These are phyloP conservation scores for Eucera pruinosa DNA, from an alignment of 2,888 invertebrate genomes.

Conservation along the genomic window DNA sequence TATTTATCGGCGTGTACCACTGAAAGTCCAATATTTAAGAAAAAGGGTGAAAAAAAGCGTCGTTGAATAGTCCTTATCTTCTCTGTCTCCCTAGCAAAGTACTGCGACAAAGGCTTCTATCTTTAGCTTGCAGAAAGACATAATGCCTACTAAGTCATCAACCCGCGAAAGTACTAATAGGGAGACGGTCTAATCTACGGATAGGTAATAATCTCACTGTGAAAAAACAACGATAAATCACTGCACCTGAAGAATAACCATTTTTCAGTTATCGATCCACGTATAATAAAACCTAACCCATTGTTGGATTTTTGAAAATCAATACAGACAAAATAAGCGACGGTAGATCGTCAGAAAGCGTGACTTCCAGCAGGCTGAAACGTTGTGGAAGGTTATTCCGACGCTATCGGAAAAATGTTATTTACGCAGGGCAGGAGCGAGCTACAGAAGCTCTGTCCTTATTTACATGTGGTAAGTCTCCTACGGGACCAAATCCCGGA, in stretches of 20 bases:
- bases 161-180: slow-evolving; percentile 33
- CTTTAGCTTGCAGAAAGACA: slow-evolving; percentile 12
- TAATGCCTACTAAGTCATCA: slow-evolving; percentile 37
- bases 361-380: slow-evolving; percentile 54
- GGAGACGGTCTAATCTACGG: slow-evolving; percentile 20
- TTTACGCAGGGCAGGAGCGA: slow-evolving; percentile 80
- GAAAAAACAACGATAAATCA: slow-evolving; percentile 5
- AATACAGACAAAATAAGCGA: slow-evolving; percentile 34
- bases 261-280: neutral
- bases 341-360: slow-evolving; percentile 55
- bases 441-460: slow-evolving; percentile 82
- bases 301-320: neutral
- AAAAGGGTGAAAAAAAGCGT: slow-evolving; percentile 15
- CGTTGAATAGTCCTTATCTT: slow-evolving; percentile 38
- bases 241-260: neutral
- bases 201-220: slow-evolving; percentile 33
- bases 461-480: slow-evolving; percentile 85
- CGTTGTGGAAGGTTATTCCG: slow-evolving; percentile 73
- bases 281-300: neutral
- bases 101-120: slow-evolving; percentile 29
- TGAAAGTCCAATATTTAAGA: slow-evolving; percentile 34
- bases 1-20: slow-evolving; percentile 35
- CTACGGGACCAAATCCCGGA: slow-evolving; percentile 84
- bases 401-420: slow-evolving; percentile 83
- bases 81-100: slow-evolving; percentile 37